phyloP scores from a whole-genome alignment of 2,113 vertebrate genomes.

The Orthochromis malagaraziensis region DNA sequence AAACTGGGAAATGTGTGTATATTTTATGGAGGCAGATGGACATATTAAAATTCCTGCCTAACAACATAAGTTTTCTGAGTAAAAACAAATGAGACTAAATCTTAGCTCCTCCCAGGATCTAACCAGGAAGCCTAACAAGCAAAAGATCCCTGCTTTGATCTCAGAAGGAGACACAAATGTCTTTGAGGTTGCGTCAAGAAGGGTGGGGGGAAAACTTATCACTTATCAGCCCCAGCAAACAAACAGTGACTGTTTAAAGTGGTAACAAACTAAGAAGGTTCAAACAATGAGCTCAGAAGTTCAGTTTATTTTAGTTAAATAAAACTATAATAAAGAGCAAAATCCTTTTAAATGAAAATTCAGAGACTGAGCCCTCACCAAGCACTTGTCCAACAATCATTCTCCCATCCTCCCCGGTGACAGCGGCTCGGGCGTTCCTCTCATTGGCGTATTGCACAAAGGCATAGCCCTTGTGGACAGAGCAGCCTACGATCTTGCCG shows the following conservation, averaged over 20 bases:
- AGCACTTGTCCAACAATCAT: conserved; percentile 89
- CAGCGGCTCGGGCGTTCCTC: conserved; percentile 80
- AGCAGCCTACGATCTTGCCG: conserved; percentile 87
- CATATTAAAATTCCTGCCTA: not conserved
- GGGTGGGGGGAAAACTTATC: not conserved
- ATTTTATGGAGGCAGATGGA: not conserved
- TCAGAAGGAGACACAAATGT: not conserved
- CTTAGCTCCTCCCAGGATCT: not conserved
- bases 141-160: not conserved
- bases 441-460: conserved; percentile 86
- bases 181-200: not conserved
- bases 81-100: not conserved
- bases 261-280: not conserved
- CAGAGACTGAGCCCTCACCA: conserved; percentile 61
- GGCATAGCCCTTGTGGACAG: conserved; percentile 88
- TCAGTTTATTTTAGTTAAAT: not conserved
- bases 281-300: not conserved
- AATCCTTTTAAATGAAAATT: not conserved
- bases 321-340: accelerated
- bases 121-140: not conserved
- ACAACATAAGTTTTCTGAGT: not conserved
- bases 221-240: not conserved
- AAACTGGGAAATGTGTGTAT: not conserved
- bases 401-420: conserved; percentile 79
- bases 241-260: not conserved